Conservation (phyloP, 35 echinoderm and acorn worm genomes). For the Apostichopus parvimensis region DNA sequence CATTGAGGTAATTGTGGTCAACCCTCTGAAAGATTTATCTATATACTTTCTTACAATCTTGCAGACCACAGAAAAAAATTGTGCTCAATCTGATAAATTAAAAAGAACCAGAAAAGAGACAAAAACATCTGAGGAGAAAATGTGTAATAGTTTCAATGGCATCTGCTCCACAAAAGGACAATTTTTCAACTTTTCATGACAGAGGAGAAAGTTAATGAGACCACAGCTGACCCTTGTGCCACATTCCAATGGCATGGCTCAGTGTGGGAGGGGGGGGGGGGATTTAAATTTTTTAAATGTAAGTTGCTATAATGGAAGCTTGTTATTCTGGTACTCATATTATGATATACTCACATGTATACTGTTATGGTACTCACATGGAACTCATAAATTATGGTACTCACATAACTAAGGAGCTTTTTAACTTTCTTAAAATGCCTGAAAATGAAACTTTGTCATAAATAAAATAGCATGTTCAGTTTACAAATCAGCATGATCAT, state of each 20-base stretch:
- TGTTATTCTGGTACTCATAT: no score
- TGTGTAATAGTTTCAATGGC: neutral
- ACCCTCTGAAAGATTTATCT: neutral
- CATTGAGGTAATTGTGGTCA: neutral
- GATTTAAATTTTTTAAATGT: no score
- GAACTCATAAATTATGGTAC: no score
- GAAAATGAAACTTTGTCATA: no score
- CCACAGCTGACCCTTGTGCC: neutral
- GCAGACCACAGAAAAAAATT: neutral
- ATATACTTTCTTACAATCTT: neutral
- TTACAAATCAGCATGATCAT: no score
- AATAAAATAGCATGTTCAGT: no score
- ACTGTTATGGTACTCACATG: no score
- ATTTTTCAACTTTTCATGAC: neutral
- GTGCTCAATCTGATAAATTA: neutral
- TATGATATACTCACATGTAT: no score
- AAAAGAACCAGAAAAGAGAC: neutral
- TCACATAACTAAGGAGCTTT: no score
- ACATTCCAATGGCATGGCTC: slow-evolving; percentile 42
- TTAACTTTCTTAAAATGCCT: no score
- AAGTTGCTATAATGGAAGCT: no score
- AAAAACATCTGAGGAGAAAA: neutral
- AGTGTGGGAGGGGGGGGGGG: neutral
- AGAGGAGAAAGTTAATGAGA: neutral
- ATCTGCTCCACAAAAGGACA: neutral